Percentiles rank a stretch among this genome's conserved stretches.
phyloP scores from a whole-genome alignment of 2,797 vertebrate genomes.

The Molossus molossus region DNA sequence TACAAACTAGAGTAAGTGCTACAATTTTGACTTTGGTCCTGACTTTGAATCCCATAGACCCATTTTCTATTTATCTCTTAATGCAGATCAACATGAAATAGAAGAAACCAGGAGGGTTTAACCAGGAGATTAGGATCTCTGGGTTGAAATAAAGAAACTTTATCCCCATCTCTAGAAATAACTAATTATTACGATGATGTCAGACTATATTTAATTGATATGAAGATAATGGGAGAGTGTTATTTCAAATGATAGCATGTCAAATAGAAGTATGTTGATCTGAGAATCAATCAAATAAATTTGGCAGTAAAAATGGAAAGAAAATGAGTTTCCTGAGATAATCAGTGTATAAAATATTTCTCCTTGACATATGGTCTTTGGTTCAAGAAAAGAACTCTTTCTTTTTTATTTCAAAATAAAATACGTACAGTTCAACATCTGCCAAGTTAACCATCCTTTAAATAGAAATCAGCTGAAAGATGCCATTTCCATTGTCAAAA shows the following conservation, averaged over 20 bases:
- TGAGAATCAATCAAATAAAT: slow-evolving; percentile 55
- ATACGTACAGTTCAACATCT: slow-evolving; percentile 77
- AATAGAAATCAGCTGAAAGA: slow-evolving; percentile 66
- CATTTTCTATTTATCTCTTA: background rate
- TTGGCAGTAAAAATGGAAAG: slow-evolving; percentile 27
- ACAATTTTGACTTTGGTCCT: background rate
- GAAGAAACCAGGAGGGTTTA: background rate
- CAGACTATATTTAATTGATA: background rate
- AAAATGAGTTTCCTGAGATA: slow-evolving; percentile 54
- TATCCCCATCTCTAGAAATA: background rate
- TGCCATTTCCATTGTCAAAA: slow-evolving; percentile 78
- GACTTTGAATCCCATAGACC: background rate
- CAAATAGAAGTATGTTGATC: background rate
- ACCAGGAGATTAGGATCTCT: too few relatives aligned
- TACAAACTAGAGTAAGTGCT: background rate
- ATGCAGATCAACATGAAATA: background rate
- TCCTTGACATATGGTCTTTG: slow-evolving; percentile 77
- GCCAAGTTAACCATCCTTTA: slow-evolving; percentile 83
- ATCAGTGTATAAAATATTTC: slow-evolving; percentile 69
- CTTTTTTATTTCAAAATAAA: slow-evolving; percentile 79
- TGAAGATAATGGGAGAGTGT: background rate
- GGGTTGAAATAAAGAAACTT: background rate
- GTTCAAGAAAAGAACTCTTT: slow-evolving; percentile 73
- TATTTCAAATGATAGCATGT: slow-evolving; percentile 14
- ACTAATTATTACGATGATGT: background rate